Base-by-base conservation (phyloP, 2,888 invertebrate species). In the Dichetophora obliterata region DNA sequence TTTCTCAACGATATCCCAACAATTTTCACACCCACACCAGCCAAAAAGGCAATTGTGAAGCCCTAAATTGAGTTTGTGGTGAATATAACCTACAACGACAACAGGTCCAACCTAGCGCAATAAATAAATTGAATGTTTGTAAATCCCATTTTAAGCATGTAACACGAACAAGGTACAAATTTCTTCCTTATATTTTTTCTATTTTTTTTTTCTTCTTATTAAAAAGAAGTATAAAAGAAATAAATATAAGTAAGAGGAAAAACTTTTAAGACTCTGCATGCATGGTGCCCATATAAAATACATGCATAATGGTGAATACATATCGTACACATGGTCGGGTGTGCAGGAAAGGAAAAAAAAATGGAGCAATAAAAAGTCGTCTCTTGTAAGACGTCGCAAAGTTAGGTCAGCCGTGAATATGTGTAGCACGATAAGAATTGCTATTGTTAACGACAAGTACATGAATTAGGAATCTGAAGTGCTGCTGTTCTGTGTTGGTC, bases 111-210 rank as follows among this genome's bases (percentile, higher is more conserved):
- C 19, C n/a, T 9, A 34, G 9, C 19, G 37, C 65, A 31, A 65
- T 65, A 65, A 65, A 65, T 65, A 65, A 65, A 65, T 34, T n/a
- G 34, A 65, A 65, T 65, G 37, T 65, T 65, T 19, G 19, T n/a
- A 65, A 65, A 65, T 65, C 65, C 65, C 65, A 65, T 37, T 37
- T 65, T 37, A 37, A 31, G 37, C 65, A 65, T 37, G 65, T 37
- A 34, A 34, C 65, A 65, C 65, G 65, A 65, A 37, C 37, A 34
- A 27, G 31, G 31, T 31, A 65, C 5, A 37, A 65, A 37, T 65
- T 37, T n/a, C 24, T 61, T 61, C 22, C 19, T 19, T 54, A 22
- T 54, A 54, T 19, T 22, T 19, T 22, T 54, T 8, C 11, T 5
- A n/a, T 19, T 54, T 19, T 54, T 5, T 22, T 54, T 5, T 54